These are phyloP conservation scores for Saturnia pavonia DNA, from an alignment of 2,888 invertebrate genomes.

Conservation along the genomic window DNA sequence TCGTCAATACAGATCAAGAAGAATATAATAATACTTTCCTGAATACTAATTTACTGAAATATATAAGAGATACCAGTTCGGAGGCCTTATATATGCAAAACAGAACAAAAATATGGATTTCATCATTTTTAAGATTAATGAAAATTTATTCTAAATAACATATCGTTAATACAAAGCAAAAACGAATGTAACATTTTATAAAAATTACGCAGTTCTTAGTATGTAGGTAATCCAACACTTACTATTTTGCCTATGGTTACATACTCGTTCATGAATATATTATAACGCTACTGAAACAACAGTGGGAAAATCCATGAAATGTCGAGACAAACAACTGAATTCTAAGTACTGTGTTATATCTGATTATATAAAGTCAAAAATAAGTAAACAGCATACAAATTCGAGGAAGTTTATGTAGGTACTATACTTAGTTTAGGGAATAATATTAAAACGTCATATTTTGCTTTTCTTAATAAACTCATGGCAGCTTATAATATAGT, in stretches of 20 bases:
- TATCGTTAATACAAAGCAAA: background rate
- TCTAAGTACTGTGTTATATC: background rate
- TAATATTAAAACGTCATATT: background rate
- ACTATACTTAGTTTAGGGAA: background rate
- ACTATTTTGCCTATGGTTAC: background rate
- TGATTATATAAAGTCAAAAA: constrained; percentile 6
- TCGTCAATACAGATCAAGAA: background rate
- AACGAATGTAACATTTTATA: background rate
- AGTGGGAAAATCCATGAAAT: constrained; percentile 17
- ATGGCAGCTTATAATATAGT: background rate
- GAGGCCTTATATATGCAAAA: background rate
- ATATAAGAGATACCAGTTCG: background rate
- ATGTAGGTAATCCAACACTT: background rate
- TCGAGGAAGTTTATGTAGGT: background rate
- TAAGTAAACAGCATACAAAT: background rate
- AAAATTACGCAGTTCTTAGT: background rate
- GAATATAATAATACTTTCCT: background rate
- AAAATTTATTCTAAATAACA: background rate
- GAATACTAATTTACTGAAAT: background rate
- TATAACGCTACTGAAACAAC: constrained; percentile 15
- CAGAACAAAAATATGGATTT: background rate
- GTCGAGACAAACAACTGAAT: constrained; percentile 10
- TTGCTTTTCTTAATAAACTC: background rate
- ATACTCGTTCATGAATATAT: constrained; percentile 4
- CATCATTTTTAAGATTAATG: background rate